These are phyloP conservation scores for Zapus hudsonius DNA, from an alignment of 2,113 vertebrate genomes.

Conservation along the genomic window DNA sequence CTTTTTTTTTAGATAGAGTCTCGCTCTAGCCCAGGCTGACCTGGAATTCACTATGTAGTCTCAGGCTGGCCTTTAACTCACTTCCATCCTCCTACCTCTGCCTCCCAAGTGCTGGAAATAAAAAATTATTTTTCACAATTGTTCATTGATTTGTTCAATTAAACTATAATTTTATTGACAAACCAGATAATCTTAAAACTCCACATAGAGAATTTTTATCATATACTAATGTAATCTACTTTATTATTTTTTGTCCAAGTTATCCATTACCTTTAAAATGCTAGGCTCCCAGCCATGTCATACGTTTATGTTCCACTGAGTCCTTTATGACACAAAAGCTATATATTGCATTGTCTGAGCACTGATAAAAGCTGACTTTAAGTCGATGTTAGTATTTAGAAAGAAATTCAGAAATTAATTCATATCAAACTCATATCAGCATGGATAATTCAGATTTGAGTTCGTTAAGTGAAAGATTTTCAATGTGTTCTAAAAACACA, in stretches of 20 bases:
- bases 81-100: no score
- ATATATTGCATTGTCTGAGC: neutral
- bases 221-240: neutral
- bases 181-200: neutral
- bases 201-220: neutral
- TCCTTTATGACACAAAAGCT: neutral
- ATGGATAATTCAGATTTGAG: neutral
- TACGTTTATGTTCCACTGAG: neutral
- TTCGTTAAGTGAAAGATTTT: neutral
- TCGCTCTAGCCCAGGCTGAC: no score
- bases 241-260: neutral
- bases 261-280: neutral
- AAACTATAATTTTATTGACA: neutral
- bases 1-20: no score
- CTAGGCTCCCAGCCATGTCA: neutral
- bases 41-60: no score
- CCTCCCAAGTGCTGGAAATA: no score
- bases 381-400: neutral
- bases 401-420: conserved; percentile 7
- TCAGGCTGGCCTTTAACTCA: no score
- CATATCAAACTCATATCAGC: neutral
- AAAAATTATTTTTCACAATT: neutral
- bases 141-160: neutral
- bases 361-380: neutral
- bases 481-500: neutral